Base-by-base conservation (phyloP, 2,113 vertebrate genomes). In the Pachypanchax playfairii region DNA sequence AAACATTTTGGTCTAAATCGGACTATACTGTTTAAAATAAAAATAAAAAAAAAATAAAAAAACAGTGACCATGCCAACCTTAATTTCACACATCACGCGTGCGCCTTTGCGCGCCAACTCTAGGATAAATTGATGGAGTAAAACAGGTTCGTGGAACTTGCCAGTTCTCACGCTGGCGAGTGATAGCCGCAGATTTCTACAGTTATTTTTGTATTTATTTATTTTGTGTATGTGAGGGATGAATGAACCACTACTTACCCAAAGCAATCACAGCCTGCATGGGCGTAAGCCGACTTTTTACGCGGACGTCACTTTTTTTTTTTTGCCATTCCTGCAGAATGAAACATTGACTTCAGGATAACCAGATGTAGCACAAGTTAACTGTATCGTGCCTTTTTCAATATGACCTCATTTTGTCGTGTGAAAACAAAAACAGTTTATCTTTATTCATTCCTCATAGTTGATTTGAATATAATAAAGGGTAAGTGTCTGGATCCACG, bases 381-480 rank as follows among this genome's bases (percentile, higher is more conserved):
- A 92, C 92, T 93, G 93, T 94, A 93, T 92, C 91, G 96, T 98
- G 96, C 95, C 96, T 98, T 93, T 85, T 96, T 93, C 90, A 92
- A 92, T 93, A 96, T 94, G 91, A 96, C 95, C 95, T 98, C 94
- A 94, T 93, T 92, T 94, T 92, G 78, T 93, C 92, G 92, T 84
- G 92, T 75, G 68, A 73, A 87, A 44, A 36, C 4, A 53, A 49
- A 86, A 79, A 79, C 74, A 85, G 93, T 91, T 92, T 93, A 93
- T 92, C 92, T 91, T 93, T 92, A 92, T 83, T 91, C 91, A 84
- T 73, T 87, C 87, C 75, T 82, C 69, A 22, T 69, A 56, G 48
- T 67, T 81, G 57, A 49, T 82, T 87, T 82, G 53, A 70, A 84
- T 90, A 81, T 90, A 87, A 82, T 90, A 88, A 76, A 38, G 89